Conservation (phyloP, 2,888 invertebrate species). For the Hypena proboscidalis region DNA sequence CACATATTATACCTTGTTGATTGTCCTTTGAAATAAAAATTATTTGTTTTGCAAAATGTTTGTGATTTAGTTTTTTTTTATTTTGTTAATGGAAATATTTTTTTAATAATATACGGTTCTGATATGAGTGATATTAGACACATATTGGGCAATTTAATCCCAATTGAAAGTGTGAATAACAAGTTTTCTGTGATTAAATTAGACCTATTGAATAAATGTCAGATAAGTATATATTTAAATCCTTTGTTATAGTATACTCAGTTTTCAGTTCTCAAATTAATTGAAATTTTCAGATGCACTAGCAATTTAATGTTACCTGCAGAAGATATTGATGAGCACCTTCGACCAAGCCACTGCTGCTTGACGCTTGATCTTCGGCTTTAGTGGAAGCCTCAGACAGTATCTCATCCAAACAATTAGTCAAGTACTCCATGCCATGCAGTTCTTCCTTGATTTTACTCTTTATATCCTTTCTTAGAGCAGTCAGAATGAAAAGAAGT, state of each 20-base stretch:
- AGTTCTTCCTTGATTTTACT: conserved; percentile 87
- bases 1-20: conserved; percentile 88
- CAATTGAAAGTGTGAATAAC: too few relatives aligned
- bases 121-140: too few relatives aligned
- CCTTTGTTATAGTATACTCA: too few relatives aligned
- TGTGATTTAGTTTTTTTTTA: background rate
- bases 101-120: too few relatives aligned
- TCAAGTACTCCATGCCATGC: conserved; percentile 89
- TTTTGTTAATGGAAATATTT: too few relatives aligned
- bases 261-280: too few relatives aligned
- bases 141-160: too few relatives aligned
- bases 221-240: too few relatives aligned
- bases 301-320: conserved; percentile 42
- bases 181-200: too few relatives aligned
- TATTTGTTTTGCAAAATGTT: too few relatives aligned
- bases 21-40: conserved; percentile 71
- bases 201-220: too few relatives aligned
- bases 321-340: conserved; percentile 53
- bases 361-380: conserved; percentile 48
- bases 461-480: conserved; percentile 89
- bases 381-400: conserved; percentile 69
- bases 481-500: conserved; percentile 94
- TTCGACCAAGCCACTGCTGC: conserved; percentile 47
- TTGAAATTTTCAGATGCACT: background rate
- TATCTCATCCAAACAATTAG: conserved; percentile 88